Evolutionary conservation across 2,888 invertebrate genomes (phyloP), one percentile per base, ranked within the genome.

Genomic region (Callosobruchus maculatus): DNA sequence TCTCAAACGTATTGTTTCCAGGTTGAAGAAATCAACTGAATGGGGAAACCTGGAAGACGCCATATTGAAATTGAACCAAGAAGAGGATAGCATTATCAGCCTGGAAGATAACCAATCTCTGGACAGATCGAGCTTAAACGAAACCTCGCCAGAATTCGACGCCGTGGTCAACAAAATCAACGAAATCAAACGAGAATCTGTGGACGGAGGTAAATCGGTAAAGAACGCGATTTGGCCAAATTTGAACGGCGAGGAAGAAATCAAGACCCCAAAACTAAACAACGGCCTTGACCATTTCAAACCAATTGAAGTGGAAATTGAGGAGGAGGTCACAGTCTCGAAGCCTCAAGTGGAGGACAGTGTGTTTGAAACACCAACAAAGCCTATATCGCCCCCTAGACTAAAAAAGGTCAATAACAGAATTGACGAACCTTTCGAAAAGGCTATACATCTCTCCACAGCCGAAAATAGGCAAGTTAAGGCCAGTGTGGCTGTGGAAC

Each of bases 41-140:
- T 94, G 93, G 89, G 94, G 93, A 1, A 93, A 92, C 77, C 87
- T 94, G 78, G 93, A 94, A 85, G 93, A 94, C 81, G 93, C 93
- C n/a, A 91, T 93, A 26, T 90, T 92, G 76, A 91, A 90, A 75
- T 82, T 87, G n/a, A 82, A 84, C 22, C 84, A 85, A 75, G 83
- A 84, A 22, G 84, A 85, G 68, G 80, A 80, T 3, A 79, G 77
- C 21, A 76, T 79, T 4, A 70, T 70, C 2, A 75, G 70, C 21
- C 70, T 72, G 4, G 73, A 75, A 22, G 75, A 76, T n/a, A 70
- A 21, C 0, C 66, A 68, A 18, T 73, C 74, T 7, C 26, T 72
- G 22, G 80, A 78, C 66, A 77, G 76, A 26, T 73, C 71, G 9
- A 79, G 75, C 71, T 80, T 84, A 22, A 82, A 78, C 0, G 80